phyloP scores from a whole-genome alignment of 2,113 vertebrate species.

The Proterorhinus semilunaris region DNA sequence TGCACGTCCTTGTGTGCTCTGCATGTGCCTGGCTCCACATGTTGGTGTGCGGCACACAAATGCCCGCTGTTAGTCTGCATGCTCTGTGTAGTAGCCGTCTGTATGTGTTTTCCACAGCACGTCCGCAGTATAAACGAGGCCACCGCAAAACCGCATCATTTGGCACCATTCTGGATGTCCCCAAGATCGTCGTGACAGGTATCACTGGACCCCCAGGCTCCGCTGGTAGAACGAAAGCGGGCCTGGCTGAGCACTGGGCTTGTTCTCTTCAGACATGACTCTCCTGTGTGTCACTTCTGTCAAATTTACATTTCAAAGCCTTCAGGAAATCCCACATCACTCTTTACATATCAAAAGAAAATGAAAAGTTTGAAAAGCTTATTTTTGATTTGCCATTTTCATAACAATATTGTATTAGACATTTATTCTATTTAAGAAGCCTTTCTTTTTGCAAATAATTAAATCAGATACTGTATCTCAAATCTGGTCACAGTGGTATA shows the following conservation, averaged over 20 bases:
- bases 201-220: slow-evolving; percentile 75
- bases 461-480: background rate
- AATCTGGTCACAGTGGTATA: no score
- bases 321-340: background rate
- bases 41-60: slow-evolving; percentile 47
- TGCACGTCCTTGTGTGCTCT: slow-evolving; percentile 50
- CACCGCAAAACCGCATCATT: slow-evolving; percentile 99
- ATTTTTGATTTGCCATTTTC: no score
- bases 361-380: no score
- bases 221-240: slow-evolving; percentile 50
- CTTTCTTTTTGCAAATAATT: background rate
- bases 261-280: slow-evolving; percentile 29
- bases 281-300: slow-evolving; percentile 85
- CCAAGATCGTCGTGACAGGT: slow-evolving; percentile 99
- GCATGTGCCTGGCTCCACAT: slow-evolving; percentile 49
- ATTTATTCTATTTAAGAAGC: no score
- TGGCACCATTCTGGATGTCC: slow-evolving; percentile 99
- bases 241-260: slow-evolving; percentile 39
- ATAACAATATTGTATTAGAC: no score
- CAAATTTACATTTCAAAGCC: slow-evolving; percentile 15
- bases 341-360: no score
- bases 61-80: slow-evolving; percentile 82
- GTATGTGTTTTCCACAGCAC: slow-evolving; percentile 94
- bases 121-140: slow-evolving; percentile 93
- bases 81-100: slow-evolving; percentile 83